phyloP scores from a whole-genome alignment of 2,113 vertebrate species.

The Sula dactylatra region DNA sequence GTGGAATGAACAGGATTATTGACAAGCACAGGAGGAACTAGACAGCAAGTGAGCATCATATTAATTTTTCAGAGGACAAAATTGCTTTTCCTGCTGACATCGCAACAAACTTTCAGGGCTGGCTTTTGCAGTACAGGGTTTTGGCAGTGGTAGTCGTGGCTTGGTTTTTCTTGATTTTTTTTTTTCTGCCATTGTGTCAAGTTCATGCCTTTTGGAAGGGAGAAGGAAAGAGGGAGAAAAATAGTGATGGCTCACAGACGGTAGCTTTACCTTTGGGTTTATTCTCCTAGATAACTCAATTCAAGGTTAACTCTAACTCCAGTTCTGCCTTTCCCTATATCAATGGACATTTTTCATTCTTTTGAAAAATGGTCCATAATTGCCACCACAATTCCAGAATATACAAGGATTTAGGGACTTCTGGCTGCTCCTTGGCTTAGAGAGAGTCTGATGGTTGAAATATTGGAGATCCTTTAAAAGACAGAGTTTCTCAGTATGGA shows the following conservation, averaged over 20 bases:
- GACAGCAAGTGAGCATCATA: slow-evolving; percentile 61
- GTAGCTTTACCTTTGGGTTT: neutral
- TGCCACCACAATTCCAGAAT: neutral
- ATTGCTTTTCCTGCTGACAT: slow-evolving; percentile 53
- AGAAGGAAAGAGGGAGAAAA: neutral
- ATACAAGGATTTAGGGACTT: neutral
- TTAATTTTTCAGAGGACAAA: slow-evolving; percentile 61
- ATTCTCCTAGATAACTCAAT: neutral
- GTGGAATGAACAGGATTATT: slow-evolving; percentile 58
- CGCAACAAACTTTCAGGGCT: slow-evolving; percentile 36
- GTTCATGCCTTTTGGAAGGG: neutral
- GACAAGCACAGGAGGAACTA: slow-evolving; percentile 41
- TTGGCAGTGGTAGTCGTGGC: neutral
- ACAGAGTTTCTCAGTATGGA: neutral
- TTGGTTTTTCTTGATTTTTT: neutral
- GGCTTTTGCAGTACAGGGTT: neutral
- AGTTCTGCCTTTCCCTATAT: neutral
- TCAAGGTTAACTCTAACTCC: neutral
- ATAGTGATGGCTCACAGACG: neutral
- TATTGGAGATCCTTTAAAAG: neutral
- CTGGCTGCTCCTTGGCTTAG: neutral
- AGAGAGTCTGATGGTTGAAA: neutral
- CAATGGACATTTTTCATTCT: neutral
- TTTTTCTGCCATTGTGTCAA: neutral
- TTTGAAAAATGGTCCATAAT: neutral